Percentiles rank a stretch among this genome's conserved stretches.
phyloP scores from a whole-genome alignment of 2,113 vertebrate genomes.

The Epinephelus lanceolatus region DNA sequence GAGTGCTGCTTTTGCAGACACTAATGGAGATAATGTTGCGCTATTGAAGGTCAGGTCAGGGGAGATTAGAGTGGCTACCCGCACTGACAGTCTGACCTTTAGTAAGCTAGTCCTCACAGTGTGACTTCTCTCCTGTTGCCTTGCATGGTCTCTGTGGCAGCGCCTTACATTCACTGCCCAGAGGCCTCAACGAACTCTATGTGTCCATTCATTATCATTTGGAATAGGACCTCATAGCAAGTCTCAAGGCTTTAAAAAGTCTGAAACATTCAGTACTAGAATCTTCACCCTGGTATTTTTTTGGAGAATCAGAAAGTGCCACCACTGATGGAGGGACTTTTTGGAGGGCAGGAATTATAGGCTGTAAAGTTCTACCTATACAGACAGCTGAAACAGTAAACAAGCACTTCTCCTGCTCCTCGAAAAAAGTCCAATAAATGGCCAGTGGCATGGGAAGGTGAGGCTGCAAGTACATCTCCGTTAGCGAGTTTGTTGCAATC shows the following conservation, averaged over 20 bases:
- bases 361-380: background rate
- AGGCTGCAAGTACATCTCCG: slow-evolving; percentile 30
- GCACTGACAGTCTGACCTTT: slow-evolving; percentile 81
- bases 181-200: background rate
- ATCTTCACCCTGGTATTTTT: slow-evolving; percentile 3
- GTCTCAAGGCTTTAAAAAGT: background rate
- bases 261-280: background rate
- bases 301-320: background rate
- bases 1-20: slow-evolving; percentile 51
- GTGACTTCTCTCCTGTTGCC: slow-evolving; percentile 51
- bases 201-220: slow-evolving; percentile 35
- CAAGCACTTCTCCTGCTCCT: background rate
- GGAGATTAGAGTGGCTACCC: slow-evolving; percentile 68
- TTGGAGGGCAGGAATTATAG: background rate
- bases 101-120: slow-evolving; percentile 56
- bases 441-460: slow-evolving; percentile 27
- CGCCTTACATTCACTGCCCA: slow-evolving; percentile 27
- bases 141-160: slow-evolving; percentile 27
- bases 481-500: slow-evolving; percentile 41
- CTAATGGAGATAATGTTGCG: slow-evolving; percentile 74
- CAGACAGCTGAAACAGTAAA: background rate
- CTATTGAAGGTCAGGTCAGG: slow-evolving; percentile 75
- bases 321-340: background rate
- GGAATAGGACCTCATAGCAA: slow-evolving; percentile 6
- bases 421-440: slow-evolving; percentile 16